Evolutionary conservation across 2,888 invertebrate species (phyloP).

Genomic region (Amphimallon solstitiale): DNA sequence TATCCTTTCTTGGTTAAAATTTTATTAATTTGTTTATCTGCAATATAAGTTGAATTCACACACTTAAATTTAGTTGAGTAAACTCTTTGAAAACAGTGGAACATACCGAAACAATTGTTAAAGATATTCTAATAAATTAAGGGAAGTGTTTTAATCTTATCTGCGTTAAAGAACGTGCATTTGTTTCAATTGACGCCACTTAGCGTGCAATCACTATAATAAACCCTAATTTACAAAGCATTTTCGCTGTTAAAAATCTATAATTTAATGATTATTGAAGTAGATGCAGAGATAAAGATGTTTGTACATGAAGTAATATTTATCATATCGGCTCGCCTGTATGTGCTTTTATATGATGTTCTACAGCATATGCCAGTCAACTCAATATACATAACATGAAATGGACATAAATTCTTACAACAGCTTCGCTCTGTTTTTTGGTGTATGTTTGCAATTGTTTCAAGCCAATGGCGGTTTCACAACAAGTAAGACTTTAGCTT

Average conservation of each 20-base stretch:
- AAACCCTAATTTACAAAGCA: conserved; percentile 23
- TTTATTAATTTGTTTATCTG: too few species aligned
- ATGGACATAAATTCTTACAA: conserved; percentile 13
- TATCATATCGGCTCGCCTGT: conserved; percentile 16
- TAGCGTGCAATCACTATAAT: conserved; percentile 21
- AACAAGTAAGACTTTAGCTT: conserved; percentile 44
- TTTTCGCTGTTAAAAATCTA: conserved; percentile 10
- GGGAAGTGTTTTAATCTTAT: too few species aligned
- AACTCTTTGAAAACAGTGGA: too few species aligned
- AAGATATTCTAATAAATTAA: too few species aligned
- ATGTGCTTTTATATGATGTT: not conserved
- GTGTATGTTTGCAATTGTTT: not conserved
- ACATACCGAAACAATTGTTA: too few species aligned
- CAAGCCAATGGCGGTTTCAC: conserved; percentile 41
- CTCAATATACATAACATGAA: conserved; percentile 9
- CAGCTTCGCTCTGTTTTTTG: conserved; percentile 22
- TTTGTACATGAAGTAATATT: conserved; percentile 35
- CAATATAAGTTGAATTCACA: too few species aligned
- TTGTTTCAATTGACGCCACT: conserved; percentile 21
- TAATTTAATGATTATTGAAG: conserved; percentile 25
- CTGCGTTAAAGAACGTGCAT: not conserved
- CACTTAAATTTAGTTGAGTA: too few species aligned
- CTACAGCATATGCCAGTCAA: not conserved
- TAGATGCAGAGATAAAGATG: conserved; percentile 36
- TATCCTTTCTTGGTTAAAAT: too few species aligned